Base-by-base conservation (phyloP, 1,140 invertebrate genomes). In the Campoletis sonorensis region DNA sequence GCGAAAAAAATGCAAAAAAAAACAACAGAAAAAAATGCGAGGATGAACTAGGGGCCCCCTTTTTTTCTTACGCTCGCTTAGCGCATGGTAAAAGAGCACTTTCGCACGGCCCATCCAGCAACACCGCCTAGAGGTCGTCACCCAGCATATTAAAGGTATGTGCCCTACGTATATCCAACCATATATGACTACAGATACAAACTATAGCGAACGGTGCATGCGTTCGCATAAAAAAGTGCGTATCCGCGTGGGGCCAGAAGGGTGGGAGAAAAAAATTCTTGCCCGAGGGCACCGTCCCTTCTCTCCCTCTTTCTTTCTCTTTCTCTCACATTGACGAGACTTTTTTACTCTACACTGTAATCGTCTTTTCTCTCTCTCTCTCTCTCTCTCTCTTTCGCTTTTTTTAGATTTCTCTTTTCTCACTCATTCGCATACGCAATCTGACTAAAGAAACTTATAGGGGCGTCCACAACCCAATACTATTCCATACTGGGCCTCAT, bases 1-100 rank as follows among this genome's bases (percentile, higher is more conserved):
- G 89, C 89, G 67, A 90, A 92, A 91, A 78, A 78, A n/a, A n/a
- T n/a, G n/a, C n/a, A n/a, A n/a, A n/a, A n/a, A 90, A 91, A 91
- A 64, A 45, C 13, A 49, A 27, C 7, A 77, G 30, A 88, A 67
- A 78, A 54, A 54, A 61, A 82, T 11, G 18, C 51, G 73, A 70
- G 58, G 73, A 76, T 33, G 40, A 75, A 75, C 26, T 13, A 18
- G 61, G 76, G 76, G 58, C n/a, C 30, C 58, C 76, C 76, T 13
- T 54, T 77, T 30, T 61, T 15, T 64, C 61, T 16, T 64, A 23
- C 15, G 61, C 61, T 64, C 21, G 61, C 16, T 54, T 21, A 54
- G 16, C 26, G 54, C 15, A 67, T 85, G 73, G 49, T 76, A 64
- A 78, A 64, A 71, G 79, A 71, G 61, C 27, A 84, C 84, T 91